Base-by-base conservation (phyloP, 2,113 vertebrate genomes). In the Galeopterus variegatus region DNA sequence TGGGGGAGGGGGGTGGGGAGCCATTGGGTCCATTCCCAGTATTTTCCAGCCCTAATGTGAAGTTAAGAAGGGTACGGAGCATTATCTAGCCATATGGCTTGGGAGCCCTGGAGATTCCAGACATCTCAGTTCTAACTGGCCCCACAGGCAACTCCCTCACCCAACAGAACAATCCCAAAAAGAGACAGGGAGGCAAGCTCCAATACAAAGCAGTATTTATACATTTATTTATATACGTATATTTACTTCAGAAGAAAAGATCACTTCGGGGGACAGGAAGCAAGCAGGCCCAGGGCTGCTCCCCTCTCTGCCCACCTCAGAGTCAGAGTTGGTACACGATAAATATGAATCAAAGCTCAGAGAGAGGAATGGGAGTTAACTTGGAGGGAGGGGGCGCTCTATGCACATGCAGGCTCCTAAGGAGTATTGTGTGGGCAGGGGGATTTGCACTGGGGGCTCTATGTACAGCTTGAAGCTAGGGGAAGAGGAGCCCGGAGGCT, bases 191-290 rank as follows among this genome's bases (percentile, higher is more conserved):
- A 99, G 95, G 87, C 98, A 3, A 93, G 95, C 98, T 97, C 87
- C 92, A 97, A 93, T 99, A 99, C 98, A 99, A 99, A 99, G 98
- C 98, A 96, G 98, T 98, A 98, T 98, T 99, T 98, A 98, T 98
- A 98, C 98, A 98, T 98, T 99, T 99, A 99, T 98, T 98, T 98
- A 98, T 98, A 98, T 17, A 96, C 94, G 98, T 97, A 82, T 97
- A 85, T 98, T 98, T 98, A 97, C 98, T 97, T 98, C 84, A 87
- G 97, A 97, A 97, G 93, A 96, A 97, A 98, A 98, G 96, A 95
- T 96, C 92, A 86, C 92, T 93, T 97, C 94, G 64, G 97, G 79
- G 95, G 82, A 95, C 83, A 81, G 92, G 97, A 86, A 89, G 88
- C 85, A 85, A 76, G 97, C 80, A 77, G 86, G 85, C 65, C 65